Percentiles rank a stretch among this genome's conserved stretches.
Conservation (phyloP, 2,888 invertebrate genomes). For the Clunio marinus region DNA sequence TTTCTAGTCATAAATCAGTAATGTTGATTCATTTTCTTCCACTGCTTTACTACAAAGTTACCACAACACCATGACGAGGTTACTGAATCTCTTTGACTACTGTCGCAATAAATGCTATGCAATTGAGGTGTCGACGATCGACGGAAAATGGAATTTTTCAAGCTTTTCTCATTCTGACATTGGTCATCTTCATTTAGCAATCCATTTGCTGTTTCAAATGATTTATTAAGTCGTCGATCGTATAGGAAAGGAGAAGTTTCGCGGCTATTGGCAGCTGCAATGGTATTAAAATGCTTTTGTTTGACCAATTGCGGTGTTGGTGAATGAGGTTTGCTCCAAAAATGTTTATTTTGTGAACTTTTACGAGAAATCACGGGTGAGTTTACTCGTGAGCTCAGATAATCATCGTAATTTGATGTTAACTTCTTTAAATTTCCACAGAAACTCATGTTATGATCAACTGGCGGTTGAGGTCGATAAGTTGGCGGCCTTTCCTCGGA, state of each 20-base stretch:
- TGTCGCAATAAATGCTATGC: conserved; percentile 21
- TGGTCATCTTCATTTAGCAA: conserved; percentile 34
- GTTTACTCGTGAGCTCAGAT: neutral
- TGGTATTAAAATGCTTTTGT: conserved; percentile 28
- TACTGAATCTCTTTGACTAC: conserved; percentile 26
- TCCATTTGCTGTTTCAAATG: conserved; percentile 48
- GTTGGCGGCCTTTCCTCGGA: conserved; percentile 41
- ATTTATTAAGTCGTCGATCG: conserved; percentile 50
- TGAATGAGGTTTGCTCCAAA: conserved; percentile 30
- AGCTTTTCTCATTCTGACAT: conserved; percentile 7
- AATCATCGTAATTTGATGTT: conserved; percentile 35
- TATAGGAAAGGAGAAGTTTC: conserved; percentile 45
- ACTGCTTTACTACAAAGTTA: conserved; percentile 69
- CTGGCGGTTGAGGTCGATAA: neutral
- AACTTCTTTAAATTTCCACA: conserved; percentile 23
- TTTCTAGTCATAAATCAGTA: conserved; percentile 51
- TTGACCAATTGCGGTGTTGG: conserved; percentile 38
- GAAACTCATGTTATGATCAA: conserved; percentile 10
- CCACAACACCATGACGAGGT: conserved; percentile 65
- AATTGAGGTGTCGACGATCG: conserved; percentile 35
- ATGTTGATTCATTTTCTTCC: conserved; percentile 70
- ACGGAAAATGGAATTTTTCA: conserved; percentile 36
- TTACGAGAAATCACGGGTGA: conserved; percentile 31
- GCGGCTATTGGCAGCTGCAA: conserved; percentile 34
- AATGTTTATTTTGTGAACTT: conserved; percentile 19